Conservation (phyloP, 92 coral and sea anemone species). For the Phenganax subtilis region DNA sequence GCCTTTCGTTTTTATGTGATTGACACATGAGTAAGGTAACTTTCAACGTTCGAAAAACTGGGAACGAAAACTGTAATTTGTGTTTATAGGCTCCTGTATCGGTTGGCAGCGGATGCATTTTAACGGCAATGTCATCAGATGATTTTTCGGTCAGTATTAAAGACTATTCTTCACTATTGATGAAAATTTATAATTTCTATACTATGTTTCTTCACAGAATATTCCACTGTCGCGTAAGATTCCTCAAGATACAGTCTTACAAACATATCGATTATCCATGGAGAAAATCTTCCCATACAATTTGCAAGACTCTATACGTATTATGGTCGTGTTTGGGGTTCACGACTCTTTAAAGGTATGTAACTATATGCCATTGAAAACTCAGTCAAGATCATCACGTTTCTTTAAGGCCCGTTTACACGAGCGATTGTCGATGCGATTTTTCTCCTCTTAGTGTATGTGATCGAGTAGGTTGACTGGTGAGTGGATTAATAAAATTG, state of each 20-base stretch:
- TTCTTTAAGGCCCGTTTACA: no score
- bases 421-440: no score
- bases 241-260: slow-evolving; percentile 55
- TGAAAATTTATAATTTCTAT: not conserved
- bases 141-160: slow-evolving; percentile 52
- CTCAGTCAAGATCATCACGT: not conserved
- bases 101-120: slow-evolving; percentile 61
- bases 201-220: not conserved
- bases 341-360: slow-evolving; percentile 74
- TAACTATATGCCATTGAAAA: no score
- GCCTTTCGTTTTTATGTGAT: no score
- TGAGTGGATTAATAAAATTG: no score
- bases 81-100: slow-evolving; percentile 57
- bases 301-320: not conserved
- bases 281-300: not conserved
- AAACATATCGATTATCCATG: slow-evolving; percentile 16
- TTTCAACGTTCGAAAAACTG: no score
- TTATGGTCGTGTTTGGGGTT: slow-evolving; percentile 76
- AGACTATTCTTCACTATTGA: not conserved
- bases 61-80: not conserved
- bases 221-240: slow-evolving; percentile 15
- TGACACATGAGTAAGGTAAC: no score
- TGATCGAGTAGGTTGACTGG: no score
- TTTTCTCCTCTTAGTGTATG: no score
- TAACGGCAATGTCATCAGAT: slow-evolving; percentile 67